Base-by-base conservation (phyloP, 2,888 invertebrate species). In the Ochropleura leucogaster region DNA sequence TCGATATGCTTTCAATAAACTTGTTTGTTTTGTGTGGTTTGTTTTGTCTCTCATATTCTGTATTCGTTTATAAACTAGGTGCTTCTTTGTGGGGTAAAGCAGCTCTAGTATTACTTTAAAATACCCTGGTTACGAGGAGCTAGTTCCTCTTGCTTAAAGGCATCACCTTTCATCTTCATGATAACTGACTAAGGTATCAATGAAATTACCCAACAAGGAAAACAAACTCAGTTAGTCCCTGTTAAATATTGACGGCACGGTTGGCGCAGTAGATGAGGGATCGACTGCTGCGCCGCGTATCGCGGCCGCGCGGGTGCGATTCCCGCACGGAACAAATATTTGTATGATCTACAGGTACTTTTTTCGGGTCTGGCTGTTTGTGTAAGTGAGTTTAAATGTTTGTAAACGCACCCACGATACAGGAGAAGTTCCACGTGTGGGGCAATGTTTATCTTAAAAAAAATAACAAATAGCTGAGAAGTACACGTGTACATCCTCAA, bases 1-100 rank as follows among this genome's bases (percentile, higher is more conserved):
- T 62, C 59, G 68, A 72, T 71, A 71, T 49, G 66, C 49, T 81
- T 67, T 49, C 66, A 53, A 67, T 73, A 85, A 49, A 75, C 76
- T 67, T 60, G 77, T 63, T 70, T 69, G 44, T 75, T 67, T 84
- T 75, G 63, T 67, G 20, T 20, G n/a, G 30, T 62, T 65, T 30
- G 30, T 51, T 44, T 18, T 46, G 12, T 63, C 14, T 63, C 40
- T 63, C 55, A 69, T 57, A 44, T 59, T 67, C n/a, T 79, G 5
- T 46, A 0, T 65, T 1, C 14, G 51, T 40, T 55, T 47, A 55
- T 53, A 44, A 57, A 49, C 64, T 18, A 53, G 30, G 30, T 30
- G 30, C 16, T 53, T 42, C 14, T 49, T 81, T 62, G 18, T n/a
- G 12, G 0, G 12, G 10, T 12, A 44, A 20, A 20, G 8, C 51